Conservation (phyloP, 2,797 vertebrate genomes). For the Helostoma temminkii region DNA sequence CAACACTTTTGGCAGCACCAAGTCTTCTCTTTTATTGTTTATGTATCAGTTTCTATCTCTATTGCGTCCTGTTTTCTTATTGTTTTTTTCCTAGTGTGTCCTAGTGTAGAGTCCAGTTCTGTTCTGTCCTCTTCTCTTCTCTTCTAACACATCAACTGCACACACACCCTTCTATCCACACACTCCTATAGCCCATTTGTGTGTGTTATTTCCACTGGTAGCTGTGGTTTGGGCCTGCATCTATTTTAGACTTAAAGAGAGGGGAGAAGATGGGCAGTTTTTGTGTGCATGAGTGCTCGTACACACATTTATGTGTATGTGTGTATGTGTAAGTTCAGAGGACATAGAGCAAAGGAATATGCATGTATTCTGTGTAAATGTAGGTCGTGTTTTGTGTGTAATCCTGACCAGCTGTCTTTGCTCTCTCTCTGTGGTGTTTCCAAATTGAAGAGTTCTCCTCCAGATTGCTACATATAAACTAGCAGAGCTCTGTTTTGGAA, state of each 20-base stretch:
- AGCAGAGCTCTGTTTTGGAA: slow-evolving; percentile 38
- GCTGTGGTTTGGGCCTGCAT: slow-evolving; percentile 75
- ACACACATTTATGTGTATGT: slow-evolving; percentile 12
- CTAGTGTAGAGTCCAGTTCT: not conserved
- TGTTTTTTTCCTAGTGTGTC: not conserved
- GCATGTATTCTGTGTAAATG: slow-evolving; percentile 60
- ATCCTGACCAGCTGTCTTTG: slow-evolving; percentile 71
- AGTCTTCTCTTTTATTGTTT: not conserved
- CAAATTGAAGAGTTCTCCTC: slow-evolving; percentile 73
- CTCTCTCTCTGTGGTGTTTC: slow-evolving; percentile 69
- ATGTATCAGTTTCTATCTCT: not conserved
- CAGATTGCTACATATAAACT: slow-evolving; percentile 52
- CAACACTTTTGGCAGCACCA: not conserved
- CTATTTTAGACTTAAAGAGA: slow-evolving; percentile 79
- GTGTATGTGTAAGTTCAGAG: slow-evolving; percentile 28
- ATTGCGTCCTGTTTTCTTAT: not conserved
- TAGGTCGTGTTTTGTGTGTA: slow-evolving; percentile 59
- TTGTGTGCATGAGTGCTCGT: too few species aligned
- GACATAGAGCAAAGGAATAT: slow-evolving; percentile 49
- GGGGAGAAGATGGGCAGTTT: slow-evolving; percentile 71
- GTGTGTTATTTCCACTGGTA: slow-evolving; percentile 77
- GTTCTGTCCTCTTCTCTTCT: not conserved
- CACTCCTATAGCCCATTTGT: slow-evolving; percentile 34
- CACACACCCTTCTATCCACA: slow-evolving; percentile 29
- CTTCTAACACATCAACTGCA: slow-evolving; percentile 35